Evolutionary conservation across 1,140 invertebrate species (phyloP).

Genomic region (Neodiprion pinetum): DNA sequence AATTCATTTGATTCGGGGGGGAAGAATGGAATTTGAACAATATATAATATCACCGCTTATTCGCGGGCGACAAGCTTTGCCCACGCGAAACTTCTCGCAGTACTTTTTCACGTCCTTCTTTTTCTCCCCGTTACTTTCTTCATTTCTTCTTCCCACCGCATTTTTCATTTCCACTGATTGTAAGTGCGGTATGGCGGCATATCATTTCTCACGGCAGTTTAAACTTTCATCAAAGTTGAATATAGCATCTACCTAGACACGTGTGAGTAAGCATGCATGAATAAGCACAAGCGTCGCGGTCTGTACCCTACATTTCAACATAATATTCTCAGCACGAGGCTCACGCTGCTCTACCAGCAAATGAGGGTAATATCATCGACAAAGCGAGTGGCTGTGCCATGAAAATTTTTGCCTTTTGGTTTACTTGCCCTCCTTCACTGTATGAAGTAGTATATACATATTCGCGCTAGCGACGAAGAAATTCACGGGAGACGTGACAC

Average conservation of each 20-base stretch:
- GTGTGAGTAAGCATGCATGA: background rate
- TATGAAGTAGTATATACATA: background rate
- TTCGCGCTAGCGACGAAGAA: background rate
- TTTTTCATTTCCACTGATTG: constrained; percentile 10
- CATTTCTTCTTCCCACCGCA: background rate
- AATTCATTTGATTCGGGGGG: constrained; percentile 3
- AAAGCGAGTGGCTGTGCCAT: background rate
- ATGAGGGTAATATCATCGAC: constrained; percentile 3
- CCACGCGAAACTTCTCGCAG: background rate
- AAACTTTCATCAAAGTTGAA: background rate
- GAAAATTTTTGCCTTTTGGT: background rate
- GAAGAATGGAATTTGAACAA: constrained; percentile 8
- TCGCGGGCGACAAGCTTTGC: background rate
- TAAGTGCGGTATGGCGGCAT: background rate
- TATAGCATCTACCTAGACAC: background rate
- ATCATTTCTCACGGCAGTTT: constrained; percentile 1
- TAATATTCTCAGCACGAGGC: background rate
- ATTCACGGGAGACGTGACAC: background rate
- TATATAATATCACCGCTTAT: background rate
- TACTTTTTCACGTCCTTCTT: background rate
- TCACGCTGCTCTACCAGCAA: background rate
- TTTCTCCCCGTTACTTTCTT: background rate
- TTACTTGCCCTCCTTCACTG: background rate
- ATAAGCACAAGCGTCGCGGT: no score
- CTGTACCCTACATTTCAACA: no score